Evolutionary conservation across 2,888 invertebrate genomes (phyloP).

Genomic region (Phaonia tiefii): DNA sequence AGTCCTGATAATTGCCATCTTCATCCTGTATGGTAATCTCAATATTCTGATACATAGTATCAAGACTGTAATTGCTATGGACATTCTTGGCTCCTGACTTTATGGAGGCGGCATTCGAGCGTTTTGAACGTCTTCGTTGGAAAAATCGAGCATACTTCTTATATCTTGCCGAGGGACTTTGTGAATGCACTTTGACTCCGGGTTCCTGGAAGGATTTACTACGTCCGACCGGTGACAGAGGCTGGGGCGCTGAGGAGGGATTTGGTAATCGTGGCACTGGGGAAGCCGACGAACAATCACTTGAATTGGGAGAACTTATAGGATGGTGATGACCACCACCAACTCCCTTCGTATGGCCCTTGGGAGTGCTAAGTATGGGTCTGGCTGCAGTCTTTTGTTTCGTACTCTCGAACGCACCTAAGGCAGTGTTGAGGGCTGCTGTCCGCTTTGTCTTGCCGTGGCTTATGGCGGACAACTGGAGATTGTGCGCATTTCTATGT

Average conservation of each 20-base stretch:
- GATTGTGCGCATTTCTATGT: conserved; percentile 68
- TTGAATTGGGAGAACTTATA: conserved; percentile 77
- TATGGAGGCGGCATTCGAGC: conserved; percentile 67
- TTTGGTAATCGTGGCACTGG: conserved; percentile 69
- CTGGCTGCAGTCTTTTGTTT: conserved; percentile 75
- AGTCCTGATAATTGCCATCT: conserved; percentile 78
- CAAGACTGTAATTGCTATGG: conserved; percentile 77
- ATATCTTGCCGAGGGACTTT: conserved; percentile 69
- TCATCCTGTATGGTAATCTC: conserved; percentile 80
- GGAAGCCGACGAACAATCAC: conserved; percentile 76
- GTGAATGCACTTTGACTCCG: conserved; percentile 73
- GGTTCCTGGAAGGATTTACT: conserved; percentile 81
- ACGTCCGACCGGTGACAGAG: conserved; percentile 75
- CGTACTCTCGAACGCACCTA: conserved; percentile 68
- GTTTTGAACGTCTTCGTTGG: conserved; percentile 78
- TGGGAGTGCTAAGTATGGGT: conserved; percentile 72
- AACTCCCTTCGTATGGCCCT: conserved; percentile 49
- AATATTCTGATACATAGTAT: conserved; percentile 78
- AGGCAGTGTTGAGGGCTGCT: conserved; percentile 67
- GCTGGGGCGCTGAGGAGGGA: conserved; percentile 46
- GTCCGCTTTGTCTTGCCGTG: conserved; percentile 20
- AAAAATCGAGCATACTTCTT: conserved; percentile 78
- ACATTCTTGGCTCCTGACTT: conserved; percentile 59
- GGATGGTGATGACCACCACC: conserved; percentile 66
- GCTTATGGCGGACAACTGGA: conserved; percentile 64